Base-by-base conservation (phyloP, 2,797 vertebrate genomes). In the Hapalemur alaotrensis region DNA sequence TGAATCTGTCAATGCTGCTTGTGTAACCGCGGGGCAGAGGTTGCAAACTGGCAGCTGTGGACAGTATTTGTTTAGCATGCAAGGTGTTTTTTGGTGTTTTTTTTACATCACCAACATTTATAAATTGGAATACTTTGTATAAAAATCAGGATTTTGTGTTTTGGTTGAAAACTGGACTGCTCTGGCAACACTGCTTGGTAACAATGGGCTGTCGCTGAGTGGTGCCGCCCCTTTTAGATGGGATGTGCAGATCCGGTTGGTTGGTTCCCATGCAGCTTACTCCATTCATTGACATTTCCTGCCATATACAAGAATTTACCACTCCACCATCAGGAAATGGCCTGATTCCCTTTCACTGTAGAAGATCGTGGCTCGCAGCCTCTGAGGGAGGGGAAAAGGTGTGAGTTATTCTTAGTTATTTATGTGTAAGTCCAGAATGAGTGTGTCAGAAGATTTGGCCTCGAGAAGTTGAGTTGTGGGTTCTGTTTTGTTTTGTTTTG, bases 141-240 rank as follows among this genome's bases (percentile, higher is more conserved):
- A 86, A 78, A 91, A 90, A 69, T 38, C 23, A 69, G 59, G 5
- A 63, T 73, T 84, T 57, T 85, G 32, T 85, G 25, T 28, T 91
- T 85, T 72, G 65, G 67, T 92, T 48, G 50, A 90, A 91, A 70
- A 65, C 28, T 63, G 4, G 0, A 22, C 25, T 38, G 22, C 38
- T 35, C 25, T 35, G 1, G 69, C 38, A 30, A 48, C 46, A 14
- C 20, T 52, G 25, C 5, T n/a, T 75, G 85, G 79, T 57, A 23
- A 70, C 14, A n/a, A 0, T 20, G 43, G 48, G 61, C 46, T 25
- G 14, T 22, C 0, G 4, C 46, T 22, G 28, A 95, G 12, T 2
- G 7, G 23, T 22, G 13, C 54, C 76, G 17, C 20, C 23, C 54
- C 4, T 80, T 81, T 48, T 0, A 13, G 78, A 8, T 25, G 41